Evolutionary conservation across 2,113 vertebrate species (phyloP).

Genomic region (Vulpes ferrilata): DNA sequence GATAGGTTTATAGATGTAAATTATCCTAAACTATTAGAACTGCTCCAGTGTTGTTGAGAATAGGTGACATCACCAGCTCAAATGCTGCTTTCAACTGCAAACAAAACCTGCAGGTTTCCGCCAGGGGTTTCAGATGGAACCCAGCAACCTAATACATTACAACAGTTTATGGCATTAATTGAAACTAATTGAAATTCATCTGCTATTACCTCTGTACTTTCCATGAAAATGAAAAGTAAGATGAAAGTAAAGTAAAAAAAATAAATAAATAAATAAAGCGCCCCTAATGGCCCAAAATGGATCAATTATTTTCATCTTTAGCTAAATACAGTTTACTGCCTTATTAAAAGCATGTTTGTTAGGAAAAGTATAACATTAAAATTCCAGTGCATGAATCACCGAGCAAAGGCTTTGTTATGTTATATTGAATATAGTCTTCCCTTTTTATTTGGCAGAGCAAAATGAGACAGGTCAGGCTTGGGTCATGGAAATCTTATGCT

Average conservation of each 20-base stretch:
- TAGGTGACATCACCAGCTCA: neutral
- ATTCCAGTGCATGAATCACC: conserved; percentile 83
- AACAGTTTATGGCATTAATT: conserved; percentile 79
- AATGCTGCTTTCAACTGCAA: conserved; percentile 16
- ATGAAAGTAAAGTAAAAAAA: conserved; percentile 80
- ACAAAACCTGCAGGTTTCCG: neutral
- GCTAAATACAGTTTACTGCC: conserved; percentile 82
- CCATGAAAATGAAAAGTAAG: conserved; percentile 82
- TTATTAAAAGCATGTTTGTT: conserved; percentile 86
- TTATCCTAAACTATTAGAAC: neutral
- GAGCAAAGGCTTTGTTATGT: conserved; percentile 61
- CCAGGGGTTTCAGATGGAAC: conserved; percentile 24
- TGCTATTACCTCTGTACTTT: conserved; percentile 78
- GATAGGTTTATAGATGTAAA: conserved; percentile 19
- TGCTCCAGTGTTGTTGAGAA: neutral
- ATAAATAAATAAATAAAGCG: conserved; percentile 76
- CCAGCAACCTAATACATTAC: conserved; percentile 56
- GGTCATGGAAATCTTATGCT: conserved; percentile 83
- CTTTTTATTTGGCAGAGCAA: conserved; percentile 75
- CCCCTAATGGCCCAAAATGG: conserved; percentile 84
- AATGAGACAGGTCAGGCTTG: conserved; percentile 75
- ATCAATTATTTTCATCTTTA: conserved; percentile 86
- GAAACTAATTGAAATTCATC: conserved; percentile 85
- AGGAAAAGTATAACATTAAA: conserved; percentile 85
- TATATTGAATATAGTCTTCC: conserved; percentile 73